A percentile compares a stretch with the other conserved stretches of the same genome.
Evolutionary conservation across 2,888 invertebrate genomes (phyloP).

Genomic region (Terebella lapidaria): DNA sequence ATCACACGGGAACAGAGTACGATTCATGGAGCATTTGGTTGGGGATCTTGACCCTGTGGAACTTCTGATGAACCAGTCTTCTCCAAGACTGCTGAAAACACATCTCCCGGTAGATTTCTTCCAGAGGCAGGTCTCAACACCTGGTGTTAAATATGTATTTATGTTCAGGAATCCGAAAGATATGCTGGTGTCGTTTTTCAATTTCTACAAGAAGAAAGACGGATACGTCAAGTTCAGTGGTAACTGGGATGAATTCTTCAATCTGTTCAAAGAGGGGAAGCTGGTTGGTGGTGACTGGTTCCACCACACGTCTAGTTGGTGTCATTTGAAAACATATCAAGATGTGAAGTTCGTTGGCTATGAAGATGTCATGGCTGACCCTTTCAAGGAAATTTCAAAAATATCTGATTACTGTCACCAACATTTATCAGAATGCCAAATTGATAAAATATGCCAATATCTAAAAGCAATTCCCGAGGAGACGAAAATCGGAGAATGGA

Average conservation of each 20-base stretch:
- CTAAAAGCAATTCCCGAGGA: background rate
- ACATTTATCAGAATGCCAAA: background rate
- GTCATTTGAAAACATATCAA: background rate
- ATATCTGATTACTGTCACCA: background rate
- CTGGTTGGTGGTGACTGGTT: slow-evolving; percentile 6
- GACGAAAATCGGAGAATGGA: background rate
- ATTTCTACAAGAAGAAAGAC: background rate
- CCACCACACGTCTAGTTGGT: slow-evolving; percentile 2
- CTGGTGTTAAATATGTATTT: background rate
- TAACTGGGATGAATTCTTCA: slow-evolving; percentile 5
- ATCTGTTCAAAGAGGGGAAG: background rate
- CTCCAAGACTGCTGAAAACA: slow-evolving; percentile 4
- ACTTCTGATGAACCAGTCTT: background rate
- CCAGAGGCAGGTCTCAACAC: background rate
- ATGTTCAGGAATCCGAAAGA: slow-evolving; percentile 3
- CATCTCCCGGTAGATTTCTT: background rate
- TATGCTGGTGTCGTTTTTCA: slow-evolving; percentile 3
- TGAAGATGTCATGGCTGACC: background rate
- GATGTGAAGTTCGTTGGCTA: background rate
- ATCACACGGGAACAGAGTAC: background rate
- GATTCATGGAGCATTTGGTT: slow-evolving; percentile 3
- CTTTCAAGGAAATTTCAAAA: background rate
- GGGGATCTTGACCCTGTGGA: background rate
- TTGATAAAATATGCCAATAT: background rate
- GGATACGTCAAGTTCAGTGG: slow-evolving; percentile 3